phyloP scores from a whole-genome alignment of 2,888 invertebrate genomes.

The Limnephilus rhombicus region DNA sequence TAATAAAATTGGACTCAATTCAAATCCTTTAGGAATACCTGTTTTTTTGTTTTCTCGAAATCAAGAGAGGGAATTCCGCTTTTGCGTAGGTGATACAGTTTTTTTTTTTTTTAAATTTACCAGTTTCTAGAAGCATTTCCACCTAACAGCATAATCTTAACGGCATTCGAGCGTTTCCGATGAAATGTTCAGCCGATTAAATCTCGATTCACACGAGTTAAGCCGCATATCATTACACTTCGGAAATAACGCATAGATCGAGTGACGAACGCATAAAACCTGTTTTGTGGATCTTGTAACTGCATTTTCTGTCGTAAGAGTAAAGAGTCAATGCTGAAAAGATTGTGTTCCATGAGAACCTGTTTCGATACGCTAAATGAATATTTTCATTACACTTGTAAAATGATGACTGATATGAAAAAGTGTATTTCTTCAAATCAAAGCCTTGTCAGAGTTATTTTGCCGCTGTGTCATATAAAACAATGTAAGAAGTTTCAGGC shows the following conservation, averaged over 20 bases:
- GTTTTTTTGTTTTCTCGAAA: background rate
- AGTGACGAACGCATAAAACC: conserved; percentile 31
- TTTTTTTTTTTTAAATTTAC: background rate
- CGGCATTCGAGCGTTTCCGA: background rate
- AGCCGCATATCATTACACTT: conserved; percentile 19
- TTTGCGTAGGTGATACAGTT: background rate
- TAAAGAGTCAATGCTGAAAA: background rate
- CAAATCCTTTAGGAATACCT: background rate
- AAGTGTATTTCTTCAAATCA: background rate
- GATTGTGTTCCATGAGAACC: background rate
- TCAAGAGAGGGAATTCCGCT: background rate
- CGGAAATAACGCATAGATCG: conserved; percentile 28
- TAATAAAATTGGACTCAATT: background rate
- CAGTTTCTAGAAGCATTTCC: background rate
- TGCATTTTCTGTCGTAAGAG: conserved; percentile 5
- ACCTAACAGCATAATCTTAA: background rate
- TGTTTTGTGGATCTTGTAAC: conserved; percentile 28
- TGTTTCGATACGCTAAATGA: background rate
- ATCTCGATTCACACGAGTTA: background rate
- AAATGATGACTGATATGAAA: background rate
- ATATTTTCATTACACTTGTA: background rate
- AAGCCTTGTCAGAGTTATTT: background rate
- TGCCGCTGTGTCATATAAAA: background rate
- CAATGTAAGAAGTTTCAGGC: background rate
- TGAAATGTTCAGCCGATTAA: background rate